Evolutionary conservation across 2,888 invertebrate genomes (phyloP).

Genomic region (Hoplodrina ambigua): DNA sequence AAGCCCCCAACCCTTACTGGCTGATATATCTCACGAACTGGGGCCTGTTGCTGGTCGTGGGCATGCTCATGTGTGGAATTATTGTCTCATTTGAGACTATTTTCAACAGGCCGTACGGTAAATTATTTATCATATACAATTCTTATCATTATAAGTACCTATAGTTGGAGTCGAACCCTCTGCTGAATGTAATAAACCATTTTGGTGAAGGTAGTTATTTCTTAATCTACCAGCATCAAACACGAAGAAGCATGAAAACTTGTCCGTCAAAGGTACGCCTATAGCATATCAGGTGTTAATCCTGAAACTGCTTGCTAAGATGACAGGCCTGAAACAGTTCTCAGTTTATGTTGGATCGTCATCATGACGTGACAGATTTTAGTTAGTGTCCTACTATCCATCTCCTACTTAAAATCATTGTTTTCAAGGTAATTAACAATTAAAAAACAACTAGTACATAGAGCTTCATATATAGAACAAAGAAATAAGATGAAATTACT

Average conservation of each 20-base stretch:
- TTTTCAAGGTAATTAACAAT: neutral
- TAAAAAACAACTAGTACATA: neutral
- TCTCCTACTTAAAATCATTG: too few species aligned
- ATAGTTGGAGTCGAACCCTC: neutral
- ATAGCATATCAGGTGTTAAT: neutral
- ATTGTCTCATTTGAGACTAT: conserved; percentile 74
- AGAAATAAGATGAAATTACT: neutral
- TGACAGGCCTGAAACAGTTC: neutral
- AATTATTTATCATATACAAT: conserved; percentile 52
- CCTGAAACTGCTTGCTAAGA: neutral
- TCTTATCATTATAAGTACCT: neutral
- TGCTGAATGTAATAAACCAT: neutral
- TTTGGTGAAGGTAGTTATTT: neutral
- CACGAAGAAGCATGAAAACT: neutral
- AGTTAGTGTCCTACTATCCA: too few species aligned
- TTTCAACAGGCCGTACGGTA: conserved; percentile 73
- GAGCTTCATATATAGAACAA: neutral
- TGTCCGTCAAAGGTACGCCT: neutral
- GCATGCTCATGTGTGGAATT: conserved; percentile 74
- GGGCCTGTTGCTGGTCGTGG: conserved; percentile 78
- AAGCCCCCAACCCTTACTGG: conserved; percentile 74
- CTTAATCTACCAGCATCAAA: neutral
- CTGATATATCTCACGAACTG: conserved; percentile 85
- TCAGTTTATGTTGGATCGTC: neutral
- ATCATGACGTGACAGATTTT: conserved; percentile 1